phyloP scores from a whole-genome alignment of 2,113 vertebrate species.

The Nansenia antarctica region DNA sequence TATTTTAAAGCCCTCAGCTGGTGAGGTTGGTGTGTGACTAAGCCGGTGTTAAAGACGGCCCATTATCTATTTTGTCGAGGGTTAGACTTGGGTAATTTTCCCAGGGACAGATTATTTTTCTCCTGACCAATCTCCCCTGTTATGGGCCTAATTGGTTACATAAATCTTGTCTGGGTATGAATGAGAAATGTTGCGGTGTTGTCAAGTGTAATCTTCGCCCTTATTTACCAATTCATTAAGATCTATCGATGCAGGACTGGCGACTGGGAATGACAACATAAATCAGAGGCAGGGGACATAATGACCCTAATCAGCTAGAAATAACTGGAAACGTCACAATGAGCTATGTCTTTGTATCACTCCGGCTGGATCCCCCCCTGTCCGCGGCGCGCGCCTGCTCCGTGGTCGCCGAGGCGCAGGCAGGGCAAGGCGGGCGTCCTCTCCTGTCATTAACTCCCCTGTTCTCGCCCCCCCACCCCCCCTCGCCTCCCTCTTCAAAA shows the following conservation, averaged over 20 bases:
- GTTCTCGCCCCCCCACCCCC: slow-evolving; percentile 76
- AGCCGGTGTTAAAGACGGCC: slow-evolving; percentile 88
- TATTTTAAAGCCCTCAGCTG: not conserved
- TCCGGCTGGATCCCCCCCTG: slow-evolving; percentile 83
- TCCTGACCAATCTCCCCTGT: slow-evolving; percentile 94
- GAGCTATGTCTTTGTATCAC: slow-evolving; percentile 98
- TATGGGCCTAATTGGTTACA: slow-evolving; percentile 99
- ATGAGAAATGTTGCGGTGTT: slow-evolving; percentile 99
- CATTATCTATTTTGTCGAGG: slow-evolving; percentile 94
- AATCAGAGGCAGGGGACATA: slow-evolving; percentile 97
- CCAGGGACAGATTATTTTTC: slow-evolving; percentile 95
- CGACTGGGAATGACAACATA: slow-evolving; percentile 99
- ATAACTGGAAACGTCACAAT: slow-evolving; percentile 99
- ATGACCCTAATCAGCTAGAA: slow-evolving; percentile 99
- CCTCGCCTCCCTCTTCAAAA: slow-evolving; percentile 77
- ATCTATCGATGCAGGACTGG: slow-evolving; percentile 98
- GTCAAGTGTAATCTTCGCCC: slow-evolving; percentile 99
- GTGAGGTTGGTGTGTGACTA: slow-evolving; percentile 71
- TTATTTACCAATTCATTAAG: slow-evolving; percentile 99
- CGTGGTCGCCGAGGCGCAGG: too few species aligned
- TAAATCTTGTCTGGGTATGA: slow-evolving; percentile 99
- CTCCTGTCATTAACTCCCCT: slow-evolving; percentile 81
- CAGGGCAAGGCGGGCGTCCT: too few species aligned
- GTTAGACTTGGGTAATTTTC: slow-evolving; percentile 97
- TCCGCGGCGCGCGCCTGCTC: not conserved